Base-by-base conservation (phyloP, 2,797 vertebrate genomes). In the Clarias laeviceps region DNA sequence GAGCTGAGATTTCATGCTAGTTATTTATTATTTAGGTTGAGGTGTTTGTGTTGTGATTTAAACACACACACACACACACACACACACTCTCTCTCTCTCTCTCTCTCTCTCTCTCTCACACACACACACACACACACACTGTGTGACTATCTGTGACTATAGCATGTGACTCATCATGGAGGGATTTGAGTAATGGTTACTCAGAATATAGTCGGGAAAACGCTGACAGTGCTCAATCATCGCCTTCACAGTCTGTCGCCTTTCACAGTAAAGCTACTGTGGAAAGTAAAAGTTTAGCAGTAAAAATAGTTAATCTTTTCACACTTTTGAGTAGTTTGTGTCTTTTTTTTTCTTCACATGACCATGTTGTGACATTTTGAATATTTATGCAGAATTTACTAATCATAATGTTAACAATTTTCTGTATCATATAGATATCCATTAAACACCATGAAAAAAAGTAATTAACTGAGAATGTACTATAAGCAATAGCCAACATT, bases 131-230 rank as follows among this genome's bases (percentile, higher is more conserved):
- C 73, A 56, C n/a, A 18, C 29, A 57, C 72, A 54, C 6, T n/a
- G n/a, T n/a, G n/a, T n/a, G n/a, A n/a, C n/a, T 20, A 62, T 24
- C 8, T 56, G 15, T 76, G 73, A 57, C 32, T 78, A 73, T 27
- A 50, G 24, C 0, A 6, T 56, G 56, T 61, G 76, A 78, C 76
- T 61, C 59, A 40, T 64, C 22, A 59, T 11, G 29, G 17, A 8
- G 32, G 14, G 54, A 77, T 77, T 32, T 77, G 74, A 37, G 29
- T 79, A 62, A 79, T 7, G 20, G 32, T 79, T 79, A 79, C 32
- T n/a, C 59, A 62, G 59, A n/a, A 40, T 34, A n/a, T 59, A 64
- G 77, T 40, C 0, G 59, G 34, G 57, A 40, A 64, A 62, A n/a
- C 3, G 12, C 77, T 34, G 37, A 62, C 22, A 4, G 32, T 29